Evolutionary conservation across 2,113 vertebrate species (phyloP), one percentile per base, ranked within the genome.

Genomic region (Otocyon megalotis): DNA sequence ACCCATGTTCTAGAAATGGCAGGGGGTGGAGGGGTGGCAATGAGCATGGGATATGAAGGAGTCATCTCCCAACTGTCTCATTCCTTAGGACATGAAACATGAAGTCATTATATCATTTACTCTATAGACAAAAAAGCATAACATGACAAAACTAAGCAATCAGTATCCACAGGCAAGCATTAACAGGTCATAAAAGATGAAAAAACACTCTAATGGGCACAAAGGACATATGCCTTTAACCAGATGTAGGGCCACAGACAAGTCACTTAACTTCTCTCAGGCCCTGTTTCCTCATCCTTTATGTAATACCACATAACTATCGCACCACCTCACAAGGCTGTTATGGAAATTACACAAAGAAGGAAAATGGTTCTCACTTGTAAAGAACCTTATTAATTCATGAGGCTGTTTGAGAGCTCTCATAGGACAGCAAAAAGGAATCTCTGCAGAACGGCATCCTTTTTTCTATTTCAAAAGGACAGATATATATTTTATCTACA

Each of bases 61-160:
- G 15, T 90, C 63, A 88, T 91, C 24, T 84, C 32, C 14, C 83
- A 88, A 88, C 1, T 63, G 26, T 88, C 74, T 94, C 74, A 77
- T 82, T 53, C 95, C 92, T 94, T 86, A 96, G 56, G 32, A 93
- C 43, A 63, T 12, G 30, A 97, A 56, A 90, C 35, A 96, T 17
- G 11, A 43, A 32, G 60, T 92, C 84, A 90, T 89, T 28, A 62
- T 89, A 83, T 90, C 88, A 67, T 17, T 85, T 15, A 6, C 30
- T 89, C 90, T 80, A 93, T 15, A 87, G 67, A 65, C 90, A 87
- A 79, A 77, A 95, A 95, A 97, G 35, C 35, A 92, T 12, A 96
- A 93, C n/a, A 80, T 76, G 67, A 94, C 63, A 96, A 93, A 93
- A 96, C 53, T 82, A 3, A 22, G 43, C 93, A 81, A 81, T 86